Percentiles rank a stretch among this genome's conserved stretches.
These are phyloP conservation scores for Nothura maculosa DNA, from an alignment of 2,797 vertebrate genomes.

Conservation along the genomic window DNA sequence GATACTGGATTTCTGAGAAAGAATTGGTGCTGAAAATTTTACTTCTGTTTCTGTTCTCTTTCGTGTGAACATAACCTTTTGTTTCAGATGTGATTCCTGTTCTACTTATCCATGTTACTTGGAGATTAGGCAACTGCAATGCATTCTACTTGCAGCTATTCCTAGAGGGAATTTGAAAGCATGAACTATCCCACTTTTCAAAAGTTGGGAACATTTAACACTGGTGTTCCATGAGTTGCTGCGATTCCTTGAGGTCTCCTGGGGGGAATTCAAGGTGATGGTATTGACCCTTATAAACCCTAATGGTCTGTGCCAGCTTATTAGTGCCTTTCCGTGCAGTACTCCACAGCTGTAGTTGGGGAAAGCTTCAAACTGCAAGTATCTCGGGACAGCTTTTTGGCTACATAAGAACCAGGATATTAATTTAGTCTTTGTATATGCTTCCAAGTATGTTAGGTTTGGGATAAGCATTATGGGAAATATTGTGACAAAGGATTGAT, in stretches of 20 bases:
- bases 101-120: background rate
- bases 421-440: background rate
- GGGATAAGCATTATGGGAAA: background rate
- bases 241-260: constrained; percentile 30
- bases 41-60: background rate
- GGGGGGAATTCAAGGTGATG: constrained; percentile 45
- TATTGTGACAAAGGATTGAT: background rate
- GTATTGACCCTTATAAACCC: constrained; percentile 44
- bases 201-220: constrained; percentile 34
- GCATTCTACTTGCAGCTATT: constrained; percentile 34
- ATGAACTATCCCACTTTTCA: background rate
- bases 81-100: background rate
- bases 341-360: background rate
- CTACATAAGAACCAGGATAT: background rate
- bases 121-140: constrained; percentile 15
- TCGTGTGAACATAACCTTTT: background rate
- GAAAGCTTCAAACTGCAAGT: background rate
- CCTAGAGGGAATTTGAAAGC: constrained; percentile 48
- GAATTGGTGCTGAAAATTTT: background rate
- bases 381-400: background rate
- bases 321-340: background rate
- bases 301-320: constrained; percentile 21
- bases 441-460: background rate
- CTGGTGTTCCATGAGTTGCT: background rate
- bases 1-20: background rate